A percentile compares a stretch with the other conserved stretches of the same genome.
Conservation (phyloP, 2,113 vertebrate genomes). For the Myotis lucifugus region DNA sequence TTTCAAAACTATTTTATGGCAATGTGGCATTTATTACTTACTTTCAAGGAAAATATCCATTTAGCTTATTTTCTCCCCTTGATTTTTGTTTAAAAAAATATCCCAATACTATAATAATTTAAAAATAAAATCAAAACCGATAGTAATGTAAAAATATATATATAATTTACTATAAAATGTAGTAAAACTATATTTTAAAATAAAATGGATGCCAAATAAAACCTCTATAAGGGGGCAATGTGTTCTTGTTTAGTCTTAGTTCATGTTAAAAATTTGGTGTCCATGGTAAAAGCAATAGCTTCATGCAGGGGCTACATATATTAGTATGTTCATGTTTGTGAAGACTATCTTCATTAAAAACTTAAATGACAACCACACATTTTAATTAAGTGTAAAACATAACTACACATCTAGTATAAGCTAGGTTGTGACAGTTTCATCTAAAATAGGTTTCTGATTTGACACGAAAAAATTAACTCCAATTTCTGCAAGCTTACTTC, state of each 20-base stretch:
- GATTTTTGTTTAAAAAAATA: not conserved
- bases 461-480: not conserved
- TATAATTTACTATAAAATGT: not conserved
- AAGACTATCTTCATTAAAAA: conserved; percentile 55
- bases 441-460: conserved; percentile 3
- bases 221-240: not conserved
- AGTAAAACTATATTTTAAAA: conserved; percentile 26
- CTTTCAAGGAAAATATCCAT: conserved; percentile 53
- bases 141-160: conserved; percentile 25
- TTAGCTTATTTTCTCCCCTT: conserved; percentile 39
- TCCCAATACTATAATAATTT: not conserved
- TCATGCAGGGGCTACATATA: not conserved
- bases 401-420: conserved; percentile 52
- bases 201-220: not conserved
- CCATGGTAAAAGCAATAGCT: conserved; percentile 16
- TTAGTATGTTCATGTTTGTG: conserved; percentile 34
- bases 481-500: conserved; percentile 35
- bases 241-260: not conserved
- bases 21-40: conserved; percentile 48
- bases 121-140: conserved; percentile 33
- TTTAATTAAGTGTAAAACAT: conserved; percentile 62
- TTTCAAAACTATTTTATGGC: conserved; percentile 61
- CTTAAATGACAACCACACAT: conserved; percentile 51
- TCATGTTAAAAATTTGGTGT: conserved; percentile 35
- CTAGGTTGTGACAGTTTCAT: conserved; percentile 1